These are phyloP conservation scores for Umimayanthus kanabou DNA, from an alignment of 92 coral and sea anemone species.

Conservation along the genomic window DNA sequence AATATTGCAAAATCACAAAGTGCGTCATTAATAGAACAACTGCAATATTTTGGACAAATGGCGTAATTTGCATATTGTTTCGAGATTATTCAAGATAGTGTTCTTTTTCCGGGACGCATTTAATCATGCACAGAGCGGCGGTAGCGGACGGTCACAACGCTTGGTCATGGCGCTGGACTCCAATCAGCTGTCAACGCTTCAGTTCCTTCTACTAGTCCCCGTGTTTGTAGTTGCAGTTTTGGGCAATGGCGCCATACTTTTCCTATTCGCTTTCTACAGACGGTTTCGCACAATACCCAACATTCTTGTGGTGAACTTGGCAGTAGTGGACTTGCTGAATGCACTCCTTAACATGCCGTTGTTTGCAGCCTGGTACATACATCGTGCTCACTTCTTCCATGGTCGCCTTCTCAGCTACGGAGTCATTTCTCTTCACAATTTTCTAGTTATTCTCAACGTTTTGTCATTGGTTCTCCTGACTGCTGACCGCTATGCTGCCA, in stretches of 20 bases:
- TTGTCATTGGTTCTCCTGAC: constrained; percentile 35
- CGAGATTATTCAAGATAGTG: too few species aligned
- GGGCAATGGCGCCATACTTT: constrained; percentile 39
- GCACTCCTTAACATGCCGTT: constrained; percentile 40
- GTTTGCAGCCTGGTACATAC: constrained; percentile 42
- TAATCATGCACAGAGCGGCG: too few species aligned
- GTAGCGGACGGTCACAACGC: too few species aligned
- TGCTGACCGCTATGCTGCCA: constrained; percentile 43
- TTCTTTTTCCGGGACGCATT: too few species aligned
- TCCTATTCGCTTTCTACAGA: constrained; percentile 38
- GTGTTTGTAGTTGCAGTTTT: constrained; percentile 29
- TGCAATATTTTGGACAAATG: too few species aligned
- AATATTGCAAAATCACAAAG: too few species aligned
- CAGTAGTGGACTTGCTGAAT: constrained; percentile 46
- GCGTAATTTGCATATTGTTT: too few species aligned
- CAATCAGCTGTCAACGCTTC: background rate
- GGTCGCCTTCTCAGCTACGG: constrained; percentile 20
- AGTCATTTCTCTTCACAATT: constrained; percentile 15
- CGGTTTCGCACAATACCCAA: constrained; percentile 49
- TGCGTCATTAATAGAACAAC: too few species aligned
- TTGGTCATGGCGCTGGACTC: too few species aligned
- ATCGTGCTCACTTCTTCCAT: background rate
- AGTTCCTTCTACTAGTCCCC: constrained; percentile 10
- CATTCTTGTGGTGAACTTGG: constrained; percentile 45
- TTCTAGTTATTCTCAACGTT: constrained; percentile 36